Evolutionary conservation across 2,797 vertebrate species (phyloP).

Genomic region (Dryobates pubescens): DNA sequence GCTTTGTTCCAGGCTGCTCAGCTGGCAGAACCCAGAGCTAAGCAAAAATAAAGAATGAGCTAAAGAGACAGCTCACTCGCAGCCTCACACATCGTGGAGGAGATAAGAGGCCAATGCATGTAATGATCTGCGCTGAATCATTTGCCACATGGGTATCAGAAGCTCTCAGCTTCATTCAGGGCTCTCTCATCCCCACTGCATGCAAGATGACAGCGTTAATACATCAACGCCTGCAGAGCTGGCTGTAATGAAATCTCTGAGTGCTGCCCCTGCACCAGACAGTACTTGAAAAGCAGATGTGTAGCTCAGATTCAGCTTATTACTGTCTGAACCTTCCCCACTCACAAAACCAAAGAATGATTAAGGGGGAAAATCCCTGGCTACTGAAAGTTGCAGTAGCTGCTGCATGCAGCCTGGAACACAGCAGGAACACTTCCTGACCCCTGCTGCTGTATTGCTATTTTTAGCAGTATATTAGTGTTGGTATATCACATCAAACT

Average conservation of each 20-base stretch:
- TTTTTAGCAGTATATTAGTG: neutral
- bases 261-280: slow-evolving; percentile 59
- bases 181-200: slow-evolving; percentile 40
- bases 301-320: slow-evolving; percentile 48
- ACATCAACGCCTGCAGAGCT: slow-evolving; percentile 43
- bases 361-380: neutral
- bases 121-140: slow-evolving; percentile 63
- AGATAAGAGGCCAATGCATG: slow-evolving; percentile 41
- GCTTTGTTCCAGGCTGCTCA: neutral
- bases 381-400: neutral
- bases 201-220: slow-evolving; percentile 57
- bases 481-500: neutral
- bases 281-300: slow-evolving; percentile 60
- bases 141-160: slow-evolving; percentile 58
- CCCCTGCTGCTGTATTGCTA: neutral
- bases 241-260: slow-evolving; percentile 59
- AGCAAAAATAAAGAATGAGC: slow-evolving; percentile 49
- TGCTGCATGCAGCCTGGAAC: neutral
- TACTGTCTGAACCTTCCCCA: slow-evolving; percentile 17
- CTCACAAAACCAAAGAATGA: slow-evolving; percentile 17
- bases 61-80: slow-evolving; percentile 45
- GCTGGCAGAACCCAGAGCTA: neutral
- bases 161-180: slow-evolving; percentile 60
- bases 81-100: slow-evolving; percentile 35
- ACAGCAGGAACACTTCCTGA: neutral